A percentile compares a stretch with the other conserved stretches of the same genome.
Conservation (phyloP, 2,888 invertebrate genomes). For the Ophion obscuratus region DNA sequence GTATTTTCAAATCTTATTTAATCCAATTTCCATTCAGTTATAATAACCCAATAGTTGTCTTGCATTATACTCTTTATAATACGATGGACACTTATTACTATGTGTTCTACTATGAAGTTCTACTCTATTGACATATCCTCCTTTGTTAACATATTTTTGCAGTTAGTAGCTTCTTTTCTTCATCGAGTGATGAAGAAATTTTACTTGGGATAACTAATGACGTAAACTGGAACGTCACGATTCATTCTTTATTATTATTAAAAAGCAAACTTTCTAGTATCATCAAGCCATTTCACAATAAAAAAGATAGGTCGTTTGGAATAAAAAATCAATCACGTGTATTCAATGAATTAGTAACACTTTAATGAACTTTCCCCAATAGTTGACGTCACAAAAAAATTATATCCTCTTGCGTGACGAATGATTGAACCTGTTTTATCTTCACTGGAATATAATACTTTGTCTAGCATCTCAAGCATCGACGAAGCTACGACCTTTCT, state of each 20-base stretch:
- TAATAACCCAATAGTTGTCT: no score
- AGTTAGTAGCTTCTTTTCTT: no score
- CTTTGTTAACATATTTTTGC: no score
- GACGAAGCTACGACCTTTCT: slow-evolving; percentile 44
- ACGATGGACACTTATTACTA: no score
- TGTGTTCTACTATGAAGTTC: no score
- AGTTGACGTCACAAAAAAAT: slow-evolving; percentile 21
- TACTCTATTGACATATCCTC: no score
- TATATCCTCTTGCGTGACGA: slow-evolving; percentile 14
- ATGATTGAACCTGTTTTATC: slow-evolving; percentile 35
- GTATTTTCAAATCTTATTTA: no score
- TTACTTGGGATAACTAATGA: neutral
- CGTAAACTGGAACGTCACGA: neutral
- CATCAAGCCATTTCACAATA: neutral
- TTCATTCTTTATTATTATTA: no score
- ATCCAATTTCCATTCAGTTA: no score
- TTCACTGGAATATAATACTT: slow-evolving; percentile 36
- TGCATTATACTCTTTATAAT: no score
- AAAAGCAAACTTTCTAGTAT: neutral
- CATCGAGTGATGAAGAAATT: no score
- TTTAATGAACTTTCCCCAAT: slow-evolving; percentile 9
- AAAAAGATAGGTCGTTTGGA: neutral
- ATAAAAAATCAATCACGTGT: neutral
- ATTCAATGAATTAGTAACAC: slow-evolving; percentile 15
- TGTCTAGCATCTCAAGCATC: slow-evolving; percentile 33